Evolutionary conservation across 2,888 invertebrate species (phyloP), one percentile per base, ranked within the genome.

Genomic region (Campaea margaritaria): DNA sequence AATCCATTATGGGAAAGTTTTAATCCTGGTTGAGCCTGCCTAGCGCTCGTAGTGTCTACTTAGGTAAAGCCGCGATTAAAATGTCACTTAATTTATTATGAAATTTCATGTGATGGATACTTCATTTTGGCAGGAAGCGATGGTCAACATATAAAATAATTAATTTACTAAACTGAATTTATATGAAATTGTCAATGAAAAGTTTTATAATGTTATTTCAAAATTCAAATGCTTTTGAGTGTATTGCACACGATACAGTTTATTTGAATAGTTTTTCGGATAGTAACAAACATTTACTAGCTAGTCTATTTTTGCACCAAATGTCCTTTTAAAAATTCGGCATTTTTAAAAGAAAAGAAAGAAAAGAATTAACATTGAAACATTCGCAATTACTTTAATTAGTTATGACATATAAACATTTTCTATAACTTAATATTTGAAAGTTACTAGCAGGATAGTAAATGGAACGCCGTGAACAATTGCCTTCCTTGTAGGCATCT

Each of bases 1-100:
- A 75, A 78, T 72, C 71, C 72, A 75, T 70, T 76, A 76, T 68
- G 70, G 74, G 65, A 70, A 79, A 76, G 77, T 79, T 79, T 79
- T 74, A 75, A 77, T 79, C 73, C 70, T n/a, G 69, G 58, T 64
- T 64, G 55, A 69, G 62, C 62, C 60, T 61, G 55, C 55, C 59
- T 62, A 56, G 63, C 63, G 63, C 66, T 62, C 68, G 69, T 64
- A 66, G 66, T 62, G 58, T 64, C 63, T 73, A 69, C 64, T 69
- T 72, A 71, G 69, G 68, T 72, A 54, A 66, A 63, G 62, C 64
- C 60, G 57, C 61, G 67, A 64, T 65, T 68, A 69, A 71, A 77
- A 72, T 73, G 73, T 74, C 72, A 68, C 68, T 64, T 67, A 56
- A 72, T 74, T 72, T 75, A 72, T 68, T 68, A 65, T 68, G 61